Base-by-base conservation (phyloP, 1,140 invertebrate species). In the Teleopsis dalmanni region DNA sequence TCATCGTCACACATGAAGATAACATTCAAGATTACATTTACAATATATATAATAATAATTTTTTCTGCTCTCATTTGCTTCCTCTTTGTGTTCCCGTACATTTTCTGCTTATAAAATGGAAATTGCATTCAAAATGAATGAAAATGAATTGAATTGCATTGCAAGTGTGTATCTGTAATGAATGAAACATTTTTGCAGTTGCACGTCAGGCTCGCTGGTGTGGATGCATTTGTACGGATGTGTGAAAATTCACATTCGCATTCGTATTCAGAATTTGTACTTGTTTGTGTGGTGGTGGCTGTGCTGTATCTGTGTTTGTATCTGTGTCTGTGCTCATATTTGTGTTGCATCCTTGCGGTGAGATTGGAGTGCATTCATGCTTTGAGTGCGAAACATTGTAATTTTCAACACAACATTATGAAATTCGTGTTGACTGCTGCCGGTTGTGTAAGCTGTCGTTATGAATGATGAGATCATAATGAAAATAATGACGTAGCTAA, bases 111-210 rank as follows among this genome's bases (percentile, higher is more conserved):
- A 45, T 18, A 34, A 35, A 35, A 46, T 34, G 31, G 35, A 36
- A 46, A 46, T 46, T 46, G 33, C 44, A 46, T 46, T 35, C 44
- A 46, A 46, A 46, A 35, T 46, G 44, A 46, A 46, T 35, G 44
- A 46, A 46, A 46, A 46, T 35, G 44, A 46, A 46, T 46, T 46
- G 44, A 34, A 19, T 29, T 45, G 42, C 42, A 45, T 45, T 45
- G 42, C 42, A 27, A 42, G 33, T 45, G n/a, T n/a, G 42, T 18
- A 45, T 45, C 33, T 45, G 42, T 22, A 46, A 35, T 46, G 44
- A 46, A 46, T 46, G 31, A 21, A 10, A 31, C 13, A n/a, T 7
- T 9, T 9, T 31, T 9, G 27, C 27, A 31, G 7, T 31, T 25
- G 31, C 16, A 21, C n/a, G 29, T 31, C 27, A 31, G 7, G 27